Evolutionary conservation across 30 jellyfish, hydroid and myxozoan genomes (phyloP), one percentile per base, ranked within the genome.

Genomic region (Aurelia coerulea): DNA sequence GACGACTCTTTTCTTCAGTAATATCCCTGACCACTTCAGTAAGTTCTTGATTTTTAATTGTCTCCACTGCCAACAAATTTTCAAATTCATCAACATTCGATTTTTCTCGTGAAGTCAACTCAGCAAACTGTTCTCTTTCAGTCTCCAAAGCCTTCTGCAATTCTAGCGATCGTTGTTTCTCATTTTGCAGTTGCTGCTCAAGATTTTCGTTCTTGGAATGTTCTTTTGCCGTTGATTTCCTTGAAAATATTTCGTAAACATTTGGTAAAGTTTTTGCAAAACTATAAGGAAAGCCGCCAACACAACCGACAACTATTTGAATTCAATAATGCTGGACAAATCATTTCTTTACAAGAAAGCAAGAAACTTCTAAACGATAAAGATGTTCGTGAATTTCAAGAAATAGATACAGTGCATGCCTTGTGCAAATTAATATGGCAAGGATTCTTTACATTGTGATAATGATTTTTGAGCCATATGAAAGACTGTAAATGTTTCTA

Each of bases 111-210:
- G 52, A 16, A 0, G 86, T 32, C 23, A 78, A 37, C 19, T 78
- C 96, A 42, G 70, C 89, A 12, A 62, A 3, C 14, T 52, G 85
- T 32, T 37, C 78, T 50, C 85, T 19, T 73, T 87, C 96, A 8
- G 39, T 79, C 14, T 68, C 86, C 50, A 87, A 67, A 16, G 42
- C 35, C 51, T 68, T 69, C 23, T 66, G 67, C 59, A 75, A 54
- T 19, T 69, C 79, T 12, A 63, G 58, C 14, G 68, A 71, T 13
- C 81, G 80, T 46, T 49, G 52, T 37, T 84, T 63, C 16, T 84
- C 93, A 17, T 42, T n/a, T 9, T n/a, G 39, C 4, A 71, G 73
- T 64, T 84, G 65, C 34, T 59, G 73, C 23, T 62, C 56, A 66
- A 84, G 84, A 15, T 62, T 37, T 56, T 62, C 42, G 68, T 62